These are phyloP conservation scores for Tetraneura akinire DNA, from an alignment of 1,140 invertebrate genomes.

Conservation along the genomic window DNA sequence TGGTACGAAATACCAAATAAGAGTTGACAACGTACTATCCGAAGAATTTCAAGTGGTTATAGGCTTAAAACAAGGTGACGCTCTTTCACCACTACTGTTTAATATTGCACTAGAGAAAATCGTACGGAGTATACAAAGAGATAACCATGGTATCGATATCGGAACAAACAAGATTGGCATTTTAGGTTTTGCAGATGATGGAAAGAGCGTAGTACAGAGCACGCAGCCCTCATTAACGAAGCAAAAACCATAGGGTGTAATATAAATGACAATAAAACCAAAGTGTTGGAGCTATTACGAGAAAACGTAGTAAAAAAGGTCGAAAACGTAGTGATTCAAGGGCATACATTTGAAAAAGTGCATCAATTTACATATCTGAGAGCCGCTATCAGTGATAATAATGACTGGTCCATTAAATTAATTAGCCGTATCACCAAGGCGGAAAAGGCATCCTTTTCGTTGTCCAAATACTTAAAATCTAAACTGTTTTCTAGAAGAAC, in stretches of 20 bases:
- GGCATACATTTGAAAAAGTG: too few species aligned
- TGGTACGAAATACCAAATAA: too few species aligned
- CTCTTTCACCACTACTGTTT: conserved; percentile 5
- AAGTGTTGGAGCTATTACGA: background rate
- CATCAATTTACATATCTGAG: too few species aligned
- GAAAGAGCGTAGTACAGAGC: background rate
- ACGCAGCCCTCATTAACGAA: background rate
- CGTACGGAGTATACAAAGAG: too few species aligned
- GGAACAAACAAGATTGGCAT: too few species aligned
- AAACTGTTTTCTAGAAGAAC: background rate
- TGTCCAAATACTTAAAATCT: conserved; percentile 17
- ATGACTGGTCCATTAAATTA: too few species aligned
- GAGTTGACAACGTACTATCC: too few species aligned
- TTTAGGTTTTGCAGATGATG: too few species aligned
- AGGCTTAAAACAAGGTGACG: conserved; percentile 28
- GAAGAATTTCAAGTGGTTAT: conserved; percentile 15
- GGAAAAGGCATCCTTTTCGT: background rate
- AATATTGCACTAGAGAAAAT: conserved; percentile 27
- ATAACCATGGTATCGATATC: too few species aligned
- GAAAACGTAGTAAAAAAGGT: background rate
- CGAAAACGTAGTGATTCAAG: too few species aligned
- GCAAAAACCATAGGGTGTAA: conserved; percentile 21
- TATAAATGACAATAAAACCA: conserved; percentile 31
- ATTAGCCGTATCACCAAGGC: conserved; percentile 18
- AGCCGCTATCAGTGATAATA: too few species aligned